Evolutionary conservation across 2,797 vertebrate species (phyloP).

Genomic region (Lacerta agilis): DNA sequence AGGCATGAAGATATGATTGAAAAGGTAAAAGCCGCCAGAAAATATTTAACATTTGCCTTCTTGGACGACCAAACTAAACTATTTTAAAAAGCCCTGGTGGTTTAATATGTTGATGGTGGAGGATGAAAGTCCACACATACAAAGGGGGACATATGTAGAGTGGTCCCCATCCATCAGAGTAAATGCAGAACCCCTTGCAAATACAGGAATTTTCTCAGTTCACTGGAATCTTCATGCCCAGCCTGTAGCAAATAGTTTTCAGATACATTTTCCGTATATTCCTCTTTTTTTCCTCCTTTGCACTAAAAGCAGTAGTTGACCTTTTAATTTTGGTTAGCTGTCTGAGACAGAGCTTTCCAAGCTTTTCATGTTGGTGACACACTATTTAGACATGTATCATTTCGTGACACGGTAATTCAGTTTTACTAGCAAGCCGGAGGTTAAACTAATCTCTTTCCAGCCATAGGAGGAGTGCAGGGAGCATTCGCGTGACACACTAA

Average conservation of each 20-base stretch:
- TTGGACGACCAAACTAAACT: neutral
- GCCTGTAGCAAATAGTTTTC: neutral
- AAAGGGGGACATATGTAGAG: neutral
- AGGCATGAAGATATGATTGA: slow-evolving; percentile 85
- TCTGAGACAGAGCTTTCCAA: neutral
- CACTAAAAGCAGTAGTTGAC: neutral
- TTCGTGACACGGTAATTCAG: too few relatives aligned
- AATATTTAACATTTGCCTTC: neutral
- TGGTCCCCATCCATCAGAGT: neutral
- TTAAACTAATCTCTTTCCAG: too few relatives aligned
- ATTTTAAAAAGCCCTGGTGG: neutral
- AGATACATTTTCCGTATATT: too few relatives aligned
- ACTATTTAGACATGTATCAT: too few relatives aligned
- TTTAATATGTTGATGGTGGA: neutral
- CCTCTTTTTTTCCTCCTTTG: neutral
- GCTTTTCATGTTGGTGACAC: too few relatives aligned
- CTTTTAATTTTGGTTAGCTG: neutral
- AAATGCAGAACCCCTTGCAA: neutral
- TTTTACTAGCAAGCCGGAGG: too few relatives aligned
- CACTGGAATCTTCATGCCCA: neutral
- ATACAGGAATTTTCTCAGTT: neutral
- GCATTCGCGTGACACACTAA: too few relatives aligned
- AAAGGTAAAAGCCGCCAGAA: slow-evolving; percentile 83
- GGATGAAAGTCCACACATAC: neutral
- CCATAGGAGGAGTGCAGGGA: too few relatives aligned